Evolutionary conservation across 2,888 invertebrate genomes (phyloP), one percentile per base, ranked within the genome.

Genomic region (Troilus luridus): DNA sequence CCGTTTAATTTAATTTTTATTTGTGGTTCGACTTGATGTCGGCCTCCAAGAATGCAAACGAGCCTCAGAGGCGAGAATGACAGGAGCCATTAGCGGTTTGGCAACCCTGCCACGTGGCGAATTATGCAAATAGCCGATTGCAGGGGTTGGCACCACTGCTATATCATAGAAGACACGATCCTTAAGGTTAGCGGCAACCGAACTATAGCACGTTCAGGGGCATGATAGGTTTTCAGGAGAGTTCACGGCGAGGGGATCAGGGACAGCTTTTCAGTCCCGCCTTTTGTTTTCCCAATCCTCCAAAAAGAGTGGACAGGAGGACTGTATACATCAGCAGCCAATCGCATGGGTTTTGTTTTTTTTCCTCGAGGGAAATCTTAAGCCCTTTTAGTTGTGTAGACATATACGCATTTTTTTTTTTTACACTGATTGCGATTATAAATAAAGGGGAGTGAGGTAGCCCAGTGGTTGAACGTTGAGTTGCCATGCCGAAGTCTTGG

Each of bases 81-180:
- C 89, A 89, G n/a, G 19, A 19, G 88, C n/a, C 41, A 59, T 59
- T 27, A 59, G 60, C 56, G 89, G 62, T 89, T 89, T 67, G 41
- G 89, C 64, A 89, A 89, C n/a, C 41, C 56, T 21, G 54, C 89
- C 89, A 89, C 89, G 89, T 89, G 89, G 21, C 89, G 24, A 64
- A 62, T 64, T 67, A 67, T 62, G 89, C 89, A 89, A 89, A 89
- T 89, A 89, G 64, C 89, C 67, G 89, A 64, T 64, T 64, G 59
- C 62, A 41, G 67, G 27, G 89, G 17, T n/a, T 85, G 54, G 89
- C 59, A 54, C 21, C 67, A 10, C 41, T 64, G 89, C 85, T 85
- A n/a, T 85, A 56, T 85, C 85, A 85, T 85, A 85, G 85, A 85
- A 85, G 85, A 85, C 85, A 85, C 85, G 85, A 85, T 85, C 56